A percentile compares a stretch with the other conserved stretches of the same genome.
These are phyloP conservation scores for Rhabditoides inermis DNA, from an alignment of 2,888 invertebrate genomes.

Conservation along the genomic window DNA sequence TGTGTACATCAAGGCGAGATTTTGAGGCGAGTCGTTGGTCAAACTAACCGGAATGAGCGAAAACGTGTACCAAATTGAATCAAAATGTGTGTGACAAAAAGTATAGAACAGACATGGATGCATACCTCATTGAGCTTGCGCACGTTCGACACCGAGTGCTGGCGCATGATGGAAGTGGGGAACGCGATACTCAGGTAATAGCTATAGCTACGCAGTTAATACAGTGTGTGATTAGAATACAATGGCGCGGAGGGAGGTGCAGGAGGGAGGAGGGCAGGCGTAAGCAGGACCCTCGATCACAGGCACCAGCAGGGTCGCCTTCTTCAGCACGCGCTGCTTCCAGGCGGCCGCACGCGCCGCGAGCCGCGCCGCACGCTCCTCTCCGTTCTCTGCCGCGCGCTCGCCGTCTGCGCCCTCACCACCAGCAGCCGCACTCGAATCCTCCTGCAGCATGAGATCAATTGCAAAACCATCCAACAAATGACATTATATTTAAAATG, in stretches of 20 bases:
- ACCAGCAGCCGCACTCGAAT: not conserved
- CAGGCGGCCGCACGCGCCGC: constrained; percentile 34
- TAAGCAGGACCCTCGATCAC: not conserved
- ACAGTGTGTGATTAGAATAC: not conserved
- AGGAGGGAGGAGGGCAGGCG: not conserved
- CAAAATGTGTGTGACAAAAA: too few relatives aligned
- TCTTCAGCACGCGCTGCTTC: constrained; percentile 19
- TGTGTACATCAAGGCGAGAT: too few relatives aligned
- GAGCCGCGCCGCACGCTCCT: constrained; percentile 33
- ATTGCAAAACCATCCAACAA: too few relatives aligned
- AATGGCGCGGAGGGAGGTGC: not conserved
- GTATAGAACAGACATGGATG: too few relatives aligned
- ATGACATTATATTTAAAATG: too few relatives aligned
- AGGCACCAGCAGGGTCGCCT: constrained; percentile 15
- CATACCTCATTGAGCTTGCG: constrained; percentile 49
- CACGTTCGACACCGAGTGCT: constrained; percentile 47
- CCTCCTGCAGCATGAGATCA: too few relatives aligned
- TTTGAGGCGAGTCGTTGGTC: too few relatives aligned
- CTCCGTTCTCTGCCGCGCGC: constrained; percentile 15
- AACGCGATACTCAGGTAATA: too few relatives aligned
- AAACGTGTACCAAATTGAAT: too few relatives aligned
- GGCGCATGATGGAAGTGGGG: too few relatives aligned
- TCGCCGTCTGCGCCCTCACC: constrained; percentile 5
- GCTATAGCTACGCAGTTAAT: too few relatives aligned
- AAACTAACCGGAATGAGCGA: too few relatives aligned